These are phyloP conservation scores for Batillaria attramentaria DNA, from an alignment of 1,140 invertebrate genomes.

Conservation along the genomic window DNA sequence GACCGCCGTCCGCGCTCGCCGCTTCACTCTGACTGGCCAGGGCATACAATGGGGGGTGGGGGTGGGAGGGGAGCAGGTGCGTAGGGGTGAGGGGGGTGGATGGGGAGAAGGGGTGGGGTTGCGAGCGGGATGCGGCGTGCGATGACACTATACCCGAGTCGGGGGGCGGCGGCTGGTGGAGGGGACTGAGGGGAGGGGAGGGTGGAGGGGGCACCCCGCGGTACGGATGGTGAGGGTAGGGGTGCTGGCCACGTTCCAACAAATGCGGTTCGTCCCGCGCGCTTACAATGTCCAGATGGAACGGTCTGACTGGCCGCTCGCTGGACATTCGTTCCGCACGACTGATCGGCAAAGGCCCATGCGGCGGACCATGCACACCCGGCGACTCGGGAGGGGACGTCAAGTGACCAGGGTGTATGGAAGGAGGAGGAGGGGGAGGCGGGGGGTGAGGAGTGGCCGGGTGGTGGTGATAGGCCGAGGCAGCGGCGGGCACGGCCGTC, in stretches of 20 bases:
- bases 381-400: too few relatives aligned
- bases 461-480: background rate
- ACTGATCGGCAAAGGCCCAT: too few relatives aligned
- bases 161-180: too few relatives aligned
- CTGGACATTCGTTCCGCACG: too few relatives aligned
- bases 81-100: background rate
- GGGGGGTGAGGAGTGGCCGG: background rate
- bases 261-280: too few relatives aligned
- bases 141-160: too few relatives aligned
- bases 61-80: constrained; percentile 12
- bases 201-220: background rate
- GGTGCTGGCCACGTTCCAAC: too few relatives aligned
- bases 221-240: background rate
- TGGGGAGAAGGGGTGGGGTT: background rate
- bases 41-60: background rate
- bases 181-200: background rate
- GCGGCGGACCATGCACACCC: too few relatives aligned
- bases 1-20: background rate
- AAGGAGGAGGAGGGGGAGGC: background rate
- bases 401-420: too few relatives aligned
- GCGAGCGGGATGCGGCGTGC: background rate
- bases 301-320: too few relatives aligned
- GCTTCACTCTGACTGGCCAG: background rate
- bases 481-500: background rate
- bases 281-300: too few relatives aligned